Percentiles rank a stretch among this genome's conserved stretches.
phyloP scores from a whole-genome alignment of 2,113 vertebrate genomes.

The Mormoops blainvillei region DNA sequence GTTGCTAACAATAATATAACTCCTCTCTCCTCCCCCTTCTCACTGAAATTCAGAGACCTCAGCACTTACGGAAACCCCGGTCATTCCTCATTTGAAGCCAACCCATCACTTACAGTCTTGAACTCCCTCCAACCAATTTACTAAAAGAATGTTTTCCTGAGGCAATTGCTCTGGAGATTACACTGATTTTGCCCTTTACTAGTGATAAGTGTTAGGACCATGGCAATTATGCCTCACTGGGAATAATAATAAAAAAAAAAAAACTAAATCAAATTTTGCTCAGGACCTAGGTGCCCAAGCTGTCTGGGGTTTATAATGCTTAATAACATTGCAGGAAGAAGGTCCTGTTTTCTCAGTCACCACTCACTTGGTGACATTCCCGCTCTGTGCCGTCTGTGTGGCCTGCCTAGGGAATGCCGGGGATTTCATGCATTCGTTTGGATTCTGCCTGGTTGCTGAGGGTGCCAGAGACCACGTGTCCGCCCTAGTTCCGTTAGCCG shows the following conservation, averaged over 20 bases:
- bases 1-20: background rate
- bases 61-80: background rate
- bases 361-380: background rate
- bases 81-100: conserved; percentile 54
- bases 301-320: background rate
- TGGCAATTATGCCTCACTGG: background rate
- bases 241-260: background rate
- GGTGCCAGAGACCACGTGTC: background rate
- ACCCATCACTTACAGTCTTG: conserved; percentile 15
- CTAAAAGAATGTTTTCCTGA: conserved; percentile 39
- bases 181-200: conserved; percentile 63
- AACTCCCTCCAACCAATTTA: conserved; percentile 6
- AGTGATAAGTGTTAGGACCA: conserved; percentile 42
- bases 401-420: background rate
- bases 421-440: background rate
- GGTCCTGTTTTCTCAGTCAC: background rate
- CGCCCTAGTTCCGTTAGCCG: background rate
- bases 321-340: background rate
- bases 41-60: conserved; percentile 14
- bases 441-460: background rate
- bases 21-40: background rate
- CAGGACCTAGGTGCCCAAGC: background rate
- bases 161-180: conserved; percentile 26
- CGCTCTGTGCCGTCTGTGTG: background rate
- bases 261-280: background rate